phyloP scores from a whole-genome alignment of 1,140 invertebrate genomes.

The Zaprionus taronus region DNA sequence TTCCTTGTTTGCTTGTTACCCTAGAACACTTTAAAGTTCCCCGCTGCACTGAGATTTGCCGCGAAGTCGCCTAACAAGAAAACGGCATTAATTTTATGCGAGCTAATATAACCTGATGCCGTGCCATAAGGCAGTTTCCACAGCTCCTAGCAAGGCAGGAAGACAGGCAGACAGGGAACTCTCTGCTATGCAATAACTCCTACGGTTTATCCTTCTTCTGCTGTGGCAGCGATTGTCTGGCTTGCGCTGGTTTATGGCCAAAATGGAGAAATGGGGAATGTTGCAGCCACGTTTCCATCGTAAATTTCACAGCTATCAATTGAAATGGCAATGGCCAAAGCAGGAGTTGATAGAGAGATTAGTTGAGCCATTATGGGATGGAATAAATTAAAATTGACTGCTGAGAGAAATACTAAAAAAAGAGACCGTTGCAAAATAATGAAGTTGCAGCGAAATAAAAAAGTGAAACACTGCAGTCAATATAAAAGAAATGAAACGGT shows the following conservation, averaged over 20 bases:
- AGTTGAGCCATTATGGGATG: not conserved
- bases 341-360: not conserved
- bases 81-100: conserved; percentile 41
- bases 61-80: conserved; percentile 37
- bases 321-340: conserved; percentile 9
- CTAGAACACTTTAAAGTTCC: conserved; percentile 17
- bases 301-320: conserved; percentile 19
- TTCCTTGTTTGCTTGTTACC: not conserved
- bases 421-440: not conserved
- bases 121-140: conserved; percentile 12
- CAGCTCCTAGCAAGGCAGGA: not conserved
- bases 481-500: no score
- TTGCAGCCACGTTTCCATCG: conserved; percentile 9
- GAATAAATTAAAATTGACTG: conserved; percentile 7
- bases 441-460: not conserved
- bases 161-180: not conserved
- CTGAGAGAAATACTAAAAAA: not conserved
- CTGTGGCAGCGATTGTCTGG: conserved; percentile 1
- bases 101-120: conserved; percentile 22
- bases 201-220: conserved; percentile 1
- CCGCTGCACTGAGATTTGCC: conserved; percentile 16
- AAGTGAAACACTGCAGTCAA: not conserved
- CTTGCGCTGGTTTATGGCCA: conserved; percentile 2
- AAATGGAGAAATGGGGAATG: not conserved
- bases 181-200: conserved; percentile 14